Percentiles rank a stretch among this genome's conserved stretches.
phyloP scores from a whole-genome alignment of 2,113 vertebrate genomes.

The Pardalotus punctatus region DNA sequence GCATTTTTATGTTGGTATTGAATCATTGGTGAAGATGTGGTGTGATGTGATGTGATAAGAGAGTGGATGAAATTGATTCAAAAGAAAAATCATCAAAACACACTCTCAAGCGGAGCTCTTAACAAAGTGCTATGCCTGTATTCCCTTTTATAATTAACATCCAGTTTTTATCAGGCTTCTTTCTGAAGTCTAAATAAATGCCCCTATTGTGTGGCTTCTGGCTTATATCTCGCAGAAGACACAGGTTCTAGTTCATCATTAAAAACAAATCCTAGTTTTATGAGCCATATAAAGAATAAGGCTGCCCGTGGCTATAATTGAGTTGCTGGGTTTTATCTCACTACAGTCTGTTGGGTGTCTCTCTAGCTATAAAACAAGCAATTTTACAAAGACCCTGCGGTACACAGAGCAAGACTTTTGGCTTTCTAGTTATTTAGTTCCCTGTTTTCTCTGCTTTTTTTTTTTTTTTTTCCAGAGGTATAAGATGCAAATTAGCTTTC shows the following conservation, averaged over 20 bases:
- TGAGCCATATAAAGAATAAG: slow-evolving; percentile 46
- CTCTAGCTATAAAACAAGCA: slow-evolving; percentile 60
- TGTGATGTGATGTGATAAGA: background rate
- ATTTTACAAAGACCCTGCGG: slow-evolving; percentile 57
- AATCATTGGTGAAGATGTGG: background rate
- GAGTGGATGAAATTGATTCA: slow-evolving; percentile 6
- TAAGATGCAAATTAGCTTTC: slow-evolving; percentile 67
- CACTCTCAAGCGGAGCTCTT: slow-evolving; percentile 3
- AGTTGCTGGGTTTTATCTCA: slow-evolving; percentile 60
- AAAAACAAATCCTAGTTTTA: slow-evolving; percentile 62
- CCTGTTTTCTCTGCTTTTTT: slow-evolving; percentile 18
- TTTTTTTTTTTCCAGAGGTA: slow-evolving; percentile 22
- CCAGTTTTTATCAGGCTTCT: slow-evolving; percentile 31
- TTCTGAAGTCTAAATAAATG: slow-evolving; percentile 50
- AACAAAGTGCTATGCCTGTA: background rate
- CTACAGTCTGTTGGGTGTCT: slow-evolving; percentile 51
- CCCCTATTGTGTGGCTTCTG: slow-evolving; percentile 18
- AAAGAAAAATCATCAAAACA: slow-evolving; percentile 31
- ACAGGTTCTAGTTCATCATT: slow-evolving; percentile 57
- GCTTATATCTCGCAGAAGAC: slow-evolving; percentile 27
- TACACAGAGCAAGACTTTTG: slow-evolving; percentile 46
- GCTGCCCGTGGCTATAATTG: slow-evolving; percentile 57
- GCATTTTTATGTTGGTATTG: background rate
- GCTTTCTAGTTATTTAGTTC: slow-evolving; percentile 55
- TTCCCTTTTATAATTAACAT: slow-evolving; percentile 48